These are phyloP conservation scores for Brenthis hecate DNA, from an alignment of 2,888 invertebrate genomes.

Conservation along the genomic window DNA sequence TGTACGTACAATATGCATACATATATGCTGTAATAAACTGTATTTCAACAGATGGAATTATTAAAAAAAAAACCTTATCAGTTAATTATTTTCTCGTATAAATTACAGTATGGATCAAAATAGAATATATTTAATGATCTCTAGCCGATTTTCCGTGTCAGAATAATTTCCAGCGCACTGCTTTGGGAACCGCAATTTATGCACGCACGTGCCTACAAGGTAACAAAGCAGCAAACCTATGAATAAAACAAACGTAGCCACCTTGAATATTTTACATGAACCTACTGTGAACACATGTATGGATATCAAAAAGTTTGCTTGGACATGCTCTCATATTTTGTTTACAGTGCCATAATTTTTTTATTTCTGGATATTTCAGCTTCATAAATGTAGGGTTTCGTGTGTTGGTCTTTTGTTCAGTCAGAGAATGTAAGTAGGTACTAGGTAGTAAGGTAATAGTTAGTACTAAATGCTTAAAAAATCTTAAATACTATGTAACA, in stretches of 20 bases:
- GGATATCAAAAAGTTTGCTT: conserved; percentile 9
- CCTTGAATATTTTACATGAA: conserved; percentile 55
- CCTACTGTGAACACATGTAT: conserved; percentile 38
- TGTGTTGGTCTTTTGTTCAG: too few species aligned
- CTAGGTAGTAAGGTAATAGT: too few species aligned
- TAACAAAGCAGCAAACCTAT: conserved; percentile 61
- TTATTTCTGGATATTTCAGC: background rate
- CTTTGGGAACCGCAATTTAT: conserved; percentile 34
- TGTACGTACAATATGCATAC: too few species aligned
- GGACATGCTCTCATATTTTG: conserved; percentile 2
- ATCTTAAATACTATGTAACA: too few species aligned
- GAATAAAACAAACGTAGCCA: conserved; percentile 55
- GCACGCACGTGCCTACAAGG: conserved; percentile 42
- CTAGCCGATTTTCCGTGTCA: background rate
- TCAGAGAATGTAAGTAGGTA: too few species aligned
- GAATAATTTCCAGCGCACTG: conserved; percentile 8
- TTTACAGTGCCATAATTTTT: background rate
- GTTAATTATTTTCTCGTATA: too few species aligned
- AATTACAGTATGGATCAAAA: too few species aligned
- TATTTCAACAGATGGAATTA: too few species aligned
- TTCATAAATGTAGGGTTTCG: too few species aligned
- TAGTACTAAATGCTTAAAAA: too few species aligned
- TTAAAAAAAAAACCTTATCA: too few species aligned
- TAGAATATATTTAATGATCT: background rate
- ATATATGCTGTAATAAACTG: too few species aligned